Conservation (phyloP, 35 echinoderm and acorn worm genomes). For the Stichopus chloronotus region DNA sequence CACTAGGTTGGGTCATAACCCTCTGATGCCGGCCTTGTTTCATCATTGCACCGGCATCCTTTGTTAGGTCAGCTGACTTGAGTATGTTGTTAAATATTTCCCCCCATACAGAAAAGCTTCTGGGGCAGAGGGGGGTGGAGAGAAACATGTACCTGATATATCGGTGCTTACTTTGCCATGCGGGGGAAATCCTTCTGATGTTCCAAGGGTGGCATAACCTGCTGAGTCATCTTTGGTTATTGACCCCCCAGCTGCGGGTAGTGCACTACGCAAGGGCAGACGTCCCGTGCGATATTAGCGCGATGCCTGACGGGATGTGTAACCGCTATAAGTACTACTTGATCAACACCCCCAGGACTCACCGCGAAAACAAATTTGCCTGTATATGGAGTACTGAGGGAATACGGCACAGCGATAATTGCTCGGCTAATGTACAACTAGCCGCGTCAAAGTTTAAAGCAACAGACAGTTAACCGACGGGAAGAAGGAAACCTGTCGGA, state of each 20-base stretch:
- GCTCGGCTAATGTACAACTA: slow-evolving; percentile 41
- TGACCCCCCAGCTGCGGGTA: slow-evolving; percentile 9
- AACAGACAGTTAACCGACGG: background rate
- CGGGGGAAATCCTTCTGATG: too few species aligned
- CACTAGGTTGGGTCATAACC: too few species aligned
- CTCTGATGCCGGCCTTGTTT: too few species aligned
- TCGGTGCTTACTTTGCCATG: too few species aligned
- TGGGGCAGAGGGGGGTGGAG: too few species aligned
- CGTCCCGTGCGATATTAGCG: slow-evolving; percentile 34
- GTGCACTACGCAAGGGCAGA: background rate
- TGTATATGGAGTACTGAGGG: slow-evolving; percentile 46
- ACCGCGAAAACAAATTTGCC: slow-evolving; percentile 48
- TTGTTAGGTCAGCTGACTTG: too few species aligned
- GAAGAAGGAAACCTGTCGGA: background rate
- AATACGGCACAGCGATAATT: slow-evolving; percentile 43
- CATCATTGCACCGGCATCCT: too few species aligned
- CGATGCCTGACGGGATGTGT: slow-evolving; percentile 36
- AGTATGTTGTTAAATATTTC: too few species aligned
- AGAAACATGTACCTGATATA: too few species aligned
- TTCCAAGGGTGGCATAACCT: background rate
- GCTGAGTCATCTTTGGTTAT: slow-evolving; percentile 54
- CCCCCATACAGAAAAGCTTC: too few species aligned
- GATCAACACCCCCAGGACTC: slow-evolving; percentile 46
- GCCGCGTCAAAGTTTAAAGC: slow-evolving; percentile 21
- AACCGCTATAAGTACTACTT: slow-evolving; percentile 36